phyloP scores from a whole-genome alignment of 1,140 invertebrate species.

The Plectrocnemia conspersa region DNA sequence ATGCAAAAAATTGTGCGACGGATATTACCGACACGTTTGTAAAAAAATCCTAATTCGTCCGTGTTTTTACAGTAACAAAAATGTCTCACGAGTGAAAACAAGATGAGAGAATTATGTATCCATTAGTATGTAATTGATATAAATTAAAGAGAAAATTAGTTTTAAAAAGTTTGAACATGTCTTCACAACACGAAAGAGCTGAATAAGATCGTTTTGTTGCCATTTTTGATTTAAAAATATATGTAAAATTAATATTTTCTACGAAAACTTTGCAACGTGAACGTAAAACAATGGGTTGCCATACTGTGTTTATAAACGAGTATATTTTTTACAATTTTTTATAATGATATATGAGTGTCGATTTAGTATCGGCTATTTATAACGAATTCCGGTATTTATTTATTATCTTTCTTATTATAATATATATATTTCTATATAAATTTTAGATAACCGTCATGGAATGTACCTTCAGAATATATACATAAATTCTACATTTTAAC shows the following conservation, averaged over 20 bases:
- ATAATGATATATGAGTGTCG: conserved; percentile 10
- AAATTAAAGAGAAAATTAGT: background rate
- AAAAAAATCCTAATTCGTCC: conserved; percentile 36
- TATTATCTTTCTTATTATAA: conserved; percentile 1
- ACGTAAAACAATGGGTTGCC: conserved; percentile 5
- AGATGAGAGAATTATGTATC: conserved; percentile 36
- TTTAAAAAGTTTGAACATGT: no score
- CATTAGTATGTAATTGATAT: conserved; percentile 31
- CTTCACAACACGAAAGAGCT: no score
- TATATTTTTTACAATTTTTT: conserved; percentile 23
- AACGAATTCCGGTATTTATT: conserved; percentile 4
- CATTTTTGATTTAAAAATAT: no score
- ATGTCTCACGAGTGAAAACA: conserved; percentile 34
- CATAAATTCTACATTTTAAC: conserved; percentile 20
- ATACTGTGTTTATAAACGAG: conserved; percentile 9
- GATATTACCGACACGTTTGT: no score
- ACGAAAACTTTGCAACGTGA: conserved; percentile 5
- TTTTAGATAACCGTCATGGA: conserved; percentile 14
- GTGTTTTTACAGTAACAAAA: conserved; percentile 34
- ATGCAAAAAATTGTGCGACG: conserved; percentile 14
- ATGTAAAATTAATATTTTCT: no score
- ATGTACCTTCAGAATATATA: conserved; percentile 24
- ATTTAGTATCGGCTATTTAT: background rate
- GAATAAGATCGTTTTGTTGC: conserved; percentile 7
- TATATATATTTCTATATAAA: background rate